Base-by-base conservation (phyloP, 2,113 vertebrate genomes). In the Riparia riparia region DNA sequence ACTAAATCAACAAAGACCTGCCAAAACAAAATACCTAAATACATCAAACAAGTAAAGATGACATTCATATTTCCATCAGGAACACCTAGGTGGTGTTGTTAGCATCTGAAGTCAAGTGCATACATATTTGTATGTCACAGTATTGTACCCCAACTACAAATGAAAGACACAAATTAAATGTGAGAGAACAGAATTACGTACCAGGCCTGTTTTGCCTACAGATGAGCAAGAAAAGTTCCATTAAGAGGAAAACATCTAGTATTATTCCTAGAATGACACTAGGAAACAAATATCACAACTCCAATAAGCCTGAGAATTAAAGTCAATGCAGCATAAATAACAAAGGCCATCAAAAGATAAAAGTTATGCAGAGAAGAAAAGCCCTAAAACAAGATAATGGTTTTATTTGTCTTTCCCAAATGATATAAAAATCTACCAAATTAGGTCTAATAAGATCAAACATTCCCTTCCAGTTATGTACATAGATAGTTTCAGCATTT, bases 261-360 rank as follows among this genome's bases (percentile, higher is more conserved):
- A 28, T 31, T 66, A 15, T 31, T 61, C 20, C 80, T 69, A 51
- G 90, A 85, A 70, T 29, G 4, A 56, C 26, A 58, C 29, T n/a
- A 78, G 34, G 56, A 93, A 95, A 73, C 12, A 86, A 92, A 70
- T 41, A 58, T 21, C 32, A 69, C 12, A 65, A 85, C 66, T 92
- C 15, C 18, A 80, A 32, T 60, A 90, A 51, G 8, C 14, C 26
- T 84, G 26, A 82, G 26, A 81, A 69, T 69, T 86, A 81, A 61
- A 72, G 17, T 49, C 41, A 88, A 20, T 65, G 44, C 39, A 58
- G 7, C 10, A 41, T 34, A 86, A 90, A 34, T 44, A 10, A 54
- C 31, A 88, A 88, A 65, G 22, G 2, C 10, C 17, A 70, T 39
- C 5, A 45, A 71, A 93, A 58, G 3, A 47, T 18, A 69, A 41